Percentiles rank a stretch among this genome's conserved stretches.
phyloP scores from a whole-genome alignment of 1,140 invertebrate species.

The Spodoptera litura region DNA sequence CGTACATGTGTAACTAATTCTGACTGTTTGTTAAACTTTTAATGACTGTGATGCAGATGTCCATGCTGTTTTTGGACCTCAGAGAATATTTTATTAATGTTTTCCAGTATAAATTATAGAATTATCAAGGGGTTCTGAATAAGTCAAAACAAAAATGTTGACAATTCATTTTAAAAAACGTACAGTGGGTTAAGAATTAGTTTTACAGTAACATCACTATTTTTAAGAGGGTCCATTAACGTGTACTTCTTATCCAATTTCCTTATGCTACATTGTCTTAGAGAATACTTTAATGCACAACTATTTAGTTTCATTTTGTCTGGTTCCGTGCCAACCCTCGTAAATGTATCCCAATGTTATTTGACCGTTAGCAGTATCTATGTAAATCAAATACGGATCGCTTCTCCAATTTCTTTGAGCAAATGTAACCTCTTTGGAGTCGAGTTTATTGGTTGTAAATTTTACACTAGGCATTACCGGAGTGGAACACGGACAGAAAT shows the following conservation, averaged over 20 bases:
- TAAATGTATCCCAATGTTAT: slow-evolving; percentile 14
- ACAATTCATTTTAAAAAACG: no score
- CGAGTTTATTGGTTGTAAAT: slow-evolving; percentile 4
- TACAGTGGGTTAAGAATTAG: no score
- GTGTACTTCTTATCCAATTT: no score
- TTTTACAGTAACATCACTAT: no score
- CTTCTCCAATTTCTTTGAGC: slow-evolving; percentile 13
- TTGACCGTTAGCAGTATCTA: slow-evolving; percentile 26
- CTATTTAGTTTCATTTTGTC: background rate
- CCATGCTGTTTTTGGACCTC: no score
- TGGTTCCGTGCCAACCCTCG: slow-evolving; percentile 27
- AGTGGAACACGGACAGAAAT: background rate
- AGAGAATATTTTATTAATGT: no score
- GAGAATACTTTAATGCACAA: slow-evolving; percentile 1
- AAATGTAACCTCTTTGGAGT: slow-evolving; percentile 2
- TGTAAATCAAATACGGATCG: slow-evolving; percentile 28
- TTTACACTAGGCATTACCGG: slow-evolving; percentile 14
- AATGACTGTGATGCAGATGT: background rate
- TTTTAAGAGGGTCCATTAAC: no score
- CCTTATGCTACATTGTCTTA: no score
- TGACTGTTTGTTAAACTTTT: background rate
- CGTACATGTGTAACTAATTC: background rate
- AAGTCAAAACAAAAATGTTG: no score
- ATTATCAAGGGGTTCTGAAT: no score
- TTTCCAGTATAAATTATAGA: no score